Evolutionary conservation across 2,888 invertebrate genomes (phyloP), one percentile per base, ranked within the genome.

Genomic region (Drosophila austrosaltans): DNA sequence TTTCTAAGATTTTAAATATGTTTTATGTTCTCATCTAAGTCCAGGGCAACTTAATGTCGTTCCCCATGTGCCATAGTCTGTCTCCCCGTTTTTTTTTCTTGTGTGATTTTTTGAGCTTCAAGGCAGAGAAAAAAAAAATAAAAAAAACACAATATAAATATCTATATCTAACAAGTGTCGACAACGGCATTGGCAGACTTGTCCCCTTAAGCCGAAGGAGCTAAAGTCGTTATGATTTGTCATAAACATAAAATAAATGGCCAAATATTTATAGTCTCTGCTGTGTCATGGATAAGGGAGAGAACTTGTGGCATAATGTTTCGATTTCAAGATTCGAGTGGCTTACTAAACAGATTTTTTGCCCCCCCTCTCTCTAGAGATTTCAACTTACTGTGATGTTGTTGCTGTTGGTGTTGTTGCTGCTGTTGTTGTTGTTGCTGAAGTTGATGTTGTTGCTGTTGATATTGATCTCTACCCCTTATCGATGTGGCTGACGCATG

Each of bases 211-310:
- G 83, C 85, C 70, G 48, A 66, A 69, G 68, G 73, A 77, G 78
- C 87, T 77, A 75, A 86, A 86, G 86, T 82, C 86, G 87, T 87
- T 87, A 87, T 87, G 82, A 83, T 86, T 87, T 79, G 86, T 82
- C 84, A 87, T 87, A 87, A 87, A 86, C 87, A 87, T 87, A 87
- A 87, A 87, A 87, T 87, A 87, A 87, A 87, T 82, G 87, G 84
- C 87, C 79, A 87, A 87, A 87, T 87, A 87, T 87, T 87, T 87
- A 87, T 87, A 71, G 82, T 75, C 72, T 83, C 73, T 53, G 69
- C 78, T 80, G 80, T 78, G 79, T 81, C 76, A 74, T 74, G 72
- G 70, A 72, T 67, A 74, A n/a, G n/a, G 71, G 58, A 25, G 22
- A 59, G 65, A 61, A 32, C 25, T 66, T 48, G 56, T 48, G 22